Percentiles rank a stretch among this genome's conserved stretches.
These are phyloP conservation scores for Gambusia holbrooki DNA, from an alignment of 2,113 vertebrate species.

Conservation along the genomic window DNA sequence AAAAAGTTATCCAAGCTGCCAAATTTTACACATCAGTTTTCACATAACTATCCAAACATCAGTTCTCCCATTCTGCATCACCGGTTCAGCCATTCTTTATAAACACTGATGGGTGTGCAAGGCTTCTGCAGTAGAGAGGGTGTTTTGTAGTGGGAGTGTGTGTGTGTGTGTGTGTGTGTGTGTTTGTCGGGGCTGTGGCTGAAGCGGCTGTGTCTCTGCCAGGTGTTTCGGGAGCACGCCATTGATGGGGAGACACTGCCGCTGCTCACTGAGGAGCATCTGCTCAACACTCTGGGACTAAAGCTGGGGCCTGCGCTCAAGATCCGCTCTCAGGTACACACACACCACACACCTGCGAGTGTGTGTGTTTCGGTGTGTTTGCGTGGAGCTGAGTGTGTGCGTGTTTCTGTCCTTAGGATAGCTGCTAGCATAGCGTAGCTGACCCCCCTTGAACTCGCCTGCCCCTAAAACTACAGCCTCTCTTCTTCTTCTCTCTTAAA, in stretches of 20 bases:
- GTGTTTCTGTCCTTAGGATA: slow-evolving; percentile 40
- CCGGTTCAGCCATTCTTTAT: neutral
- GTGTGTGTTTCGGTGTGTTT: slow-evolving; percentile 42
- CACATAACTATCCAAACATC: neutral
- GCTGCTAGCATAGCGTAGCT: slow-evolving; percentile 55
- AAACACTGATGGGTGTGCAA: neutral
- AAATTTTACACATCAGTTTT: neutral
- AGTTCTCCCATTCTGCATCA: neutral
- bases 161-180: slow-evolving; percentile 22
- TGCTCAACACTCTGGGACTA: slow-evolving; percentile 95
- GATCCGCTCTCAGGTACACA: slow-evolving; percentile 94
- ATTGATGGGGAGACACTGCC: slow-evolving; percentile 97
- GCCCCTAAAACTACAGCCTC: slow-evolving; percentile 57
- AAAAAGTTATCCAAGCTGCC: neutral
- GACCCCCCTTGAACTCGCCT: slow-evolving; percentile 52
- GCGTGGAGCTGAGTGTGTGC: slow-evolving; percentile 30
- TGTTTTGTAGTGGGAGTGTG: slow-evolving; percentile 38
- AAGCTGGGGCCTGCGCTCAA: slow-evolving; percentile 96
- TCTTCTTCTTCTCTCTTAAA: slow-evolving; percentile 49
- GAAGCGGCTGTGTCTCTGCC: slow-evolving; percentile 75
- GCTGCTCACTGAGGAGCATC: slow-evolving; percentile 94
- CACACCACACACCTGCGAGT: slow-evolving; percentile 57
- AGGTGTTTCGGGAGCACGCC: slow-evolving; percentile 97
- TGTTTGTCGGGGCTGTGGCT: slow-evolving; percentile 68
- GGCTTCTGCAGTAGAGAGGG: slow-evolving; percentile 33